Percentiles rank a stretch among this genome's conserved stretches.
These are phyloP conservation scores for Tachina lurida DNA, from an alignment of 2,888 invertebrate genomes.

Conservation along the genomic window DNA sequence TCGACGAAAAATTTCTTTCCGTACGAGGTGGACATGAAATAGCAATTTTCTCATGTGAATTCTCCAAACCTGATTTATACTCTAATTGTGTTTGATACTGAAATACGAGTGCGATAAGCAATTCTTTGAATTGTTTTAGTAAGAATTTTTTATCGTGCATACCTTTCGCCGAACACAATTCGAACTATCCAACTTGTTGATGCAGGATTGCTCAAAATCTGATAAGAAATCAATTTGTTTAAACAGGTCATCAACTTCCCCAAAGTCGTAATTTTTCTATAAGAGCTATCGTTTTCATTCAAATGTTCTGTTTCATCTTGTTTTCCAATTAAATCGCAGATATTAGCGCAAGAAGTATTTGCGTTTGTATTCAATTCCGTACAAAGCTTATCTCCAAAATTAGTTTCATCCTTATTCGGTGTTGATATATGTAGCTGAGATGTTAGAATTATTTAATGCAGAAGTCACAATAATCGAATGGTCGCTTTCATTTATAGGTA, in stretches of 20 bases:
- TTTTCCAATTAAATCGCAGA: not conserved
- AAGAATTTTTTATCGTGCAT: not conserved
- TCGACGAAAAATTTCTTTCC: not conserved
- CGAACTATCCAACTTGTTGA: not conserved
- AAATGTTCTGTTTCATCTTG: not conserved
- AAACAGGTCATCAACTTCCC: constrained; percentile 31
- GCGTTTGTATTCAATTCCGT: not conserved
- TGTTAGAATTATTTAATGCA: constrained; percentile 45
- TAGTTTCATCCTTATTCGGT: not conserved
- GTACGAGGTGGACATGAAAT: constrained; percentile 62
- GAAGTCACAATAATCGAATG: constrained; percentile 55
- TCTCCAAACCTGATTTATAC: not conserved
- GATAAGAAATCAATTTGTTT: constrained; percentile 42
- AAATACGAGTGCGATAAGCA: constrained; percentile 6
- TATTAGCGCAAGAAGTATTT: not conserved
- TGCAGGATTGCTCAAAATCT: constrained; percentile 21
- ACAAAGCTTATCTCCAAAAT: not conserved
- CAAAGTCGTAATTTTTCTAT: constrained; percentile 5
- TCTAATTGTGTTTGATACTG: constrained; percentile 67
- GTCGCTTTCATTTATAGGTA: not conserved
- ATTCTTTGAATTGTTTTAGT: not conserved
- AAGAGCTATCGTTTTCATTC: not conserved
- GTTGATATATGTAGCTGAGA: not conserved
- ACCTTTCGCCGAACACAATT: constrained; percentile 24
- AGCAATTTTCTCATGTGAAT: not conserved